Base-by-base conservation (phyloP, 2,113 vertebrate species). In the Chelonoidis abingdonii region DNA sequence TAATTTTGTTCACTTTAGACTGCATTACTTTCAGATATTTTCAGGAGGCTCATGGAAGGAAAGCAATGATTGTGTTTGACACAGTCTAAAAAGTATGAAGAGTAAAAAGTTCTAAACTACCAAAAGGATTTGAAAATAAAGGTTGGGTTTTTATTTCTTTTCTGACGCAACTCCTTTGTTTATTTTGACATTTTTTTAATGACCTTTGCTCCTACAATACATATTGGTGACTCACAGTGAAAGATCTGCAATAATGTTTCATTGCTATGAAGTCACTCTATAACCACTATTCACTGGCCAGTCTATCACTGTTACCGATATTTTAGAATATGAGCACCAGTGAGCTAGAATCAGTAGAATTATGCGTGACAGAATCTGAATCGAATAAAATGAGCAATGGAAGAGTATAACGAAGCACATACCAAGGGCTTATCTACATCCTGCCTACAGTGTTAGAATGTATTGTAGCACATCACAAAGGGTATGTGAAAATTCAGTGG, bases 121-220 rank as follows among this genome's bases (percentile, higher is more conserved):
- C 57, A 57, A 79, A 94, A 96, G 78, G 5, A 89, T 53, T 72
- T 85, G 89, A 83, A 93, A 94, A 94, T 50, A 88, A 86, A 1
- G 31, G 29, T 29, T 65, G 1, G 78, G 84, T 94, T 87, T 19
- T 79, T 84, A 91, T 89, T 94, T 89, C 65, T 91, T 50, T 79
- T 52, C 22, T 65, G 24, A 80, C 44, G 92, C 93, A 80, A 50
- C 6, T 59, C 78, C 57, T 96, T 96, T 85, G 47, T 80, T 90
- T 13, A 84, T 94, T 94, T 54, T 80, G 31, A 59, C 38, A 0
- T 72, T 82, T 3, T 94, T 90, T 94, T 90, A 82, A 54, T 86
- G 83, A 47, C 31, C 27, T 89, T 88, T 84, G 14, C 44, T 88
- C 57, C 72, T 89, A 1, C 52, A 89, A 59, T 4, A 21, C 1